Conservation (phyloP, 1,140 invertebrate species). For the Paraescarpia echinospica region DNA sequence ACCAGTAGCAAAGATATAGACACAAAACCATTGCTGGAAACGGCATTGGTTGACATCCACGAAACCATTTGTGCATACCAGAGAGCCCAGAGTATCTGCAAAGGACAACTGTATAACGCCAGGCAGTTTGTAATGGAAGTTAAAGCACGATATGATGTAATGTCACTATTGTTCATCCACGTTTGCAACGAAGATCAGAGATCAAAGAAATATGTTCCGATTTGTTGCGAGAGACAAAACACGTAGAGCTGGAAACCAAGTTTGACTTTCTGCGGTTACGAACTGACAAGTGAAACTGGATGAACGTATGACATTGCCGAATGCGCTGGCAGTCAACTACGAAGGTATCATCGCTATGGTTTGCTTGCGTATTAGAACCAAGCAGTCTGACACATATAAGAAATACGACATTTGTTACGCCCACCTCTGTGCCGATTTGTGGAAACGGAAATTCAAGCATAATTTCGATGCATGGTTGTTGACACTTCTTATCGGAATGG, state of each 20-base stretch:
- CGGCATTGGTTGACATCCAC: neutral
- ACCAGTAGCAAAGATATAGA: neutral
- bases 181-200: neutral
- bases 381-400: neutral
- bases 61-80: neutral
- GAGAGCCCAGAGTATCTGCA: neutral
- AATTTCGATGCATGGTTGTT: conserved; percentile 1
- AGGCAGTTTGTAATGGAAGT: neutral
- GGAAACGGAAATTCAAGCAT: neutral
- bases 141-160: neutral
- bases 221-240: neutral
- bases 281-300: neutral
- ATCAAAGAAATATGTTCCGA: neutral
- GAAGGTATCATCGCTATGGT: neutral
- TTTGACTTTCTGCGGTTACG: neutral
- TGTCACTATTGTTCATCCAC: neutral
- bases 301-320: neutral
- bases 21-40: neutral
- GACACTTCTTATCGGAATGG: neutral
- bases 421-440: neutral
- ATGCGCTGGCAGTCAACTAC: neutral
- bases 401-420: neutral
- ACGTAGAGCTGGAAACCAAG: neutral
- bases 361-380: neutral
- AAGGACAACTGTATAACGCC: neutral